Base-by-base conservation (phyloP, 2,113 vertebrate genomes). In the Paracyprichromis sp. region DNA sequence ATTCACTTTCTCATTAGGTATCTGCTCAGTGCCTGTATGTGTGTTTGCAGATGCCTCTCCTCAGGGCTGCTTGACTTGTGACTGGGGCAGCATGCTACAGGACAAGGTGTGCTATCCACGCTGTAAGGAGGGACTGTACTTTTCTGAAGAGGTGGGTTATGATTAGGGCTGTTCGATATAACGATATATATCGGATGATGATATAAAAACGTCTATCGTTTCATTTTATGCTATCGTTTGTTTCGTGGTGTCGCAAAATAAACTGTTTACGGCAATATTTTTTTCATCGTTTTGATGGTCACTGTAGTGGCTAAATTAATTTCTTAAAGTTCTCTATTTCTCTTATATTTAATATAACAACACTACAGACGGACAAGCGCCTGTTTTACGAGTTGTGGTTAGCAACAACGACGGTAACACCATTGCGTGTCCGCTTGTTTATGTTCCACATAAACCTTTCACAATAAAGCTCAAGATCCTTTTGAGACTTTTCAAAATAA, bases 41-140 rank as follows among this genome's bases (percentile, higher is more conserved):
- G 36, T 86, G 69, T 93, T 92, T 95, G 36, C 90, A 96, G 96
- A 96, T 86, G 90, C 86, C 85, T 96, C 94, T 8, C 95, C 96
- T 57, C 94, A 95, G 93, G 90, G 90, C 16, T 96, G 96, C 73
- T 7, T 94, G 66, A 94, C 93, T 2, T 96, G 96, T n/a, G 96
- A 96, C 89, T 84, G 92, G 92, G 97, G 95, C 10, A 96, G 85
- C 80, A 94, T 90, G 52, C 83, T 96, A 3, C 69, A 88, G 92
- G 92, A 95, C 38, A 93, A 95, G 7, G 91, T 97, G 53, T 96
- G 94, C 88, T 95, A 96, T 71, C 95, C 95, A 26, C 95, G 88
- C 53, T 95, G 96, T 92, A 92, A 96, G 84, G 96, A 97, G 59
- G 93, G 95, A 3, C 53, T 2, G 2, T 96, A 95, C 90, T 96